A percentile compares a stretch with the other conserved stretches of the same genome.
phyloP scores from a whole-genome alignment of 2,888 invertebrate genomes.

The Eupithecia vulgata region DNA sequence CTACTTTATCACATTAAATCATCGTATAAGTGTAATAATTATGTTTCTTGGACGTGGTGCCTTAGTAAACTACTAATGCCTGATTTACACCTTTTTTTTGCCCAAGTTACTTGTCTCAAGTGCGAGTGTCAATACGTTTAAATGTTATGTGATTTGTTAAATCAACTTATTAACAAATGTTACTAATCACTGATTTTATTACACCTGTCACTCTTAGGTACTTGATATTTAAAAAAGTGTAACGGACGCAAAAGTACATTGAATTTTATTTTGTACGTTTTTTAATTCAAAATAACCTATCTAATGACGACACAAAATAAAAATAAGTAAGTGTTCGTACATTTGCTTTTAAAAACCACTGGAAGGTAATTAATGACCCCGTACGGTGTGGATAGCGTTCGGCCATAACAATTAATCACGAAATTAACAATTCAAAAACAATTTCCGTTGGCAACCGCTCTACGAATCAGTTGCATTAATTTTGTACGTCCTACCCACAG shows the following conservation, averaged over 20 bases:
- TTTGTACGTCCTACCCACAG: conserved; percentile 38
- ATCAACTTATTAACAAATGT: too few relatives aligned
- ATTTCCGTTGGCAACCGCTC: conserved; percentile 43
- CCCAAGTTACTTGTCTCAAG: too few relatives aligned
- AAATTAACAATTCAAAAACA: conserved; percentile 54
- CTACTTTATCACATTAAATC: not conserved
- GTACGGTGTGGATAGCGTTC: conserved; percentile 18
- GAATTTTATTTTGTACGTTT: not conserved
- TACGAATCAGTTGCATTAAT: conserved; percentile 45
- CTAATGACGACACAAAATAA: not conserved
- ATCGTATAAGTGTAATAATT: not conserved
- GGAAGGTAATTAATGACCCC: not conserved
- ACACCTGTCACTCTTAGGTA: too few relatives aligned
- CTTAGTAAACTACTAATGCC: too few relatives aligned
- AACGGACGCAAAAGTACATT: too few relatives aligned
- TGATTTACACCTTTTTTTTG: too few relatives aligned
- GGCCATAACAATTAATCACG: conserved; percentile 47
- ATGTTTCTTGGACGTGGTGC: not conserved
- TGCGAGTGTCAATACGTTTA: too few relatives aligned
- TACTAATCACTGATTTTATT: too few relatives aligned
- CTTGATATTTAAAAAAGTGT: too few relatives aligned
- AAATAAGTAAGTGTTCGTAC: not conserved
- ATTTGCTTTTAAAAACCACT: not conserved
- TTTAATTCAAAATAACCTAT: not conserved
- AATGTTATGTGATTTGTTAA: too few relatives aligned